Base-by-base conservation (phyloP, 2,888 invertebrate species). In the Nezara viridula region DNA sequence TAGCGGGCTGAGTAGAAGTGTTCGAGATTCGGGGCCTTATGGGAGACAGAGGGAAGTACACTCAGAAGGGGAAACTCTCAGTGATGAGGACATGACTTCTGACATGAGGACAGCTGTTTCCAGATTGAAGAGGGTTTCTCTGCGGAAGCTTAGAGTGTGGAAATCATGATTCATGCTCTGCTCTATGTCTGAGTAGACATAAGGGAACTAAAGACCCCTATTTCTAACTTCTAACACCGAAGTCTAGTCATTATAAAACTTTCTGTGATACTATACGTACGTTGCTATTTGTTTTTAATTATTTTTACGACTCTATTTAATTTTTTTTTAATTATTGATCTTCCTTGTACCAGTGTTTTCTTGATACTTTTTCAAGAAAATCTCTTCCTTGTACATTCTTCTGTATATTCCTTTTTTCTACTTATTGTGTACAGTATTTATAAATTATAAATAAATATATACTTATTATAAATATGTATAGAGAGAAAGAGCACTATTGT, bases 71-170 rank as follows among this genome's bases (percentile, higher is more conserved):
- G 96, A 96, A 92, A 94, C 95, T 2, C 92, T 94, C 10, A 95
- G 95, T 52, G 95, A 96, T 90, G 95, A 94, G 81, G 95, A 95
- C 89, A 92, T 93, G 49, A 95, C 95, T 88, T 95, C 95, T 88
- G 96, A 96, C 92, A 94, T 96, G 0, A 93, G 96, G 91, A 95
- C 96, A 40, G 96, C 96, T 24, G 96, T 96, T 89, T 95, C 96
- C 12, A 94, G 96, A 90, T 94, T 97, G 92, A 97, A 97, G 93
- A 95, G 96, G 92, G 96, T 96, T 88, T 97, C 97, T 0, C 93
- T 97, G 91, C 93, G 96, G 91, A 97, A 96, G 92, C 94, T 97
- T 90, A 94, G 96, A 92, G 96, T 96, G 89, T 97, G 97, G 97
- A 95, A 96, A 91, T 96, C 96, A 95, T 96, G 91, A 92, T 91